A percentile compares a stretch with the other conserved stretches of the same genome.
Conservation (phyloP, 2,113 vertebrate genomes). For the Brachypteracias leptosomus region DNA sequence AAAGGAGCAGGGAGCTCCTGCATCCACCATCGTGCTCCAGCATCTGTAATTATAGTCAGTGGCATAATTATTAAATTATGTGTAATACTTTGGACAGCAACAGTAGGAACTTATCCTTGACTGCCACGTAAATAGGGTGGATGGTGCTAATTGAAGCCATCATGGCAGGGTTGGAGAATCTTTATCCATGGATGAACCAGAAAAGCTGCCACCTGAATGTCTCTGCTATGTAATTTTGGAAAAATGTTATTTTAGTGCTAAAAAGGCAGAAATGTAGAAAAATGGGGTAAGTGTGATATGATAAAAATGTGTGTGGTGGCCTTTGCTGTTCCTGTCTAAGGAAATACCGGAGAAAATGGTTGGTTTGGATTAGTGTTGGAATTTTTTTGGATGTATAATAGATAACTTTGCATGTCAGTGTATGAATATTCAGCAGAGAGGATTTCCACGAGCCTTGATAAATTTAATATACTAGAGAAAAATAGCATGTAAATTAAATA, state of each 20-base stretch:
- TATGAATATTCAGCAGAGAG: slow-evolving; percentile 48
- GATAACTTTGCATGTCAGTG: background rate
- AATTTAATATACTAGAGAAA: slow-evolving; percentile 37
- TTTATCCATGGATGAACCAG: background rate
- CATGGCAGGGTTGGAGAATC: fast-evolving
- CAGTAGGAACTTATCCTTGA: fast-evolving
- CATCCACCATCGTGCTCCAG: fast-evolving
- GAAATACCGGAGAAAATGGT: background rate
- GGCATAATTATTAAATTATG: background rate
- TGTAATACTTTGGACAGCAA: background rate
- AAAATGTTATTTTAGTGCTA: background rate
- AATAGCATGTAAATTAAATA: slow-evolving; percentile 45
- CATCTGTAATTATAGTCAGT: background rate
- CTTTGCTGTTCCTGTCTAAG: background rate
- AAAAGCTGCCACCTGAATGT: background rate
- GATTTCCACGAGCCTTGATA: background rate
- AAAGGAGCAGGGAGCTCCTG: background rate
- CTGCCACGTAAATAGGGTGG: too few relatives aligned
- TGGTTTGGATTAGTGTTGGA: background rate
- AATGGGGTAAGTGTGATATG: fast-evolving
- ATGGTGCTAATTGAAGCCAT: background rate
- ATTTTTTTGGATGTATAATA: background rate
- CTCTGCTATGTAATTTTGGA: background rate
- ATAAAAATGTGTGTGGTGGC: fast-evolving
- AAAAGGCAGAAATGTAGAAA: background rate